Base-by-base conservation (phyloP, 2,113 vertebrate species). In the Limanda limanda region DNA sequence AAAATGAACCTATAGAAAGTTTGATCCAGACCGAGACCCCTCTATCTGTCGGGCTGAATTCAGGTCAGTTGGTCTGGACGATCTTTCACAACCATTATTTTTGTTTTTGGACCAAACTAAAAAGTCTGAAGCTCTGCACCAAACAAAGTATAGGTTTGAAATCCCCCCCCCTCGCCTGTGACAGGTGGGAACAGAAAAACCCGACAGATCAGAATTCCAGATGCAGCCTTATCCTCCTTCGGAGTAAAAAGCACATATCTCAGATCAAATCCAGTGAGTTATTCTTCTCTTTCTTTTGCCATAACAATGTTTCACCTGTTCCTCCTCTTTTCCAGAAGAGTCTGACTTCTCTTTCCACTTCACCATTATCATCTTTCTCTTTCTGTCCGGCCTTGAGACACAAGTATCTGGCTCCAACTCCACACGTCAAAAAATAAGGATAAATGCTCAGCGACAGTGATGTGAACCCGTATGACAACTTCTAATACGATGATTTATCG, bases 401-500 rank as follows among this genome's bases (percentile, higher is more conserved):
- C 56, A 76, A 8, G 64, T 68, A 52, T 83, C 82, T 86, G 86
- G 87, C 65, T 88, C 57, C 10, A 13, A 76, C 71, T 87, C 78
- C 54, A 71, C 37, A 65, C 61, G 82, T 87, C 71, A 81, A 47
- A 87, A 31, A 76, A 78, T 1, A 35, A 31, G 81, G 75, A 72
- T 71, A 69, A 85, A 84, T 76, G 76, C 80, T 84, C 55, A 61
- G 62, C 75, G 78, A 90, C 80, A 68, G 83, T 60, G 83, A 92
- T 77, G 80, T 47, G 83, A 88, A 90, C 80, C 52, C 76, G 3
- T 31, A 58, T 80, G 88, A 91, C 89, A 87, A 78, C 67, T 68
- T 63, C 25, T 89, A 89, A 90, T 79, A 74, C 55, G 82, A 84
- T 86, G 86, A 92, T 90, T 89, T 86, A 92, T 93, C 37, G 21